Base-by-base conservation (phyloP, 2,888 invertebrate species). In the Cremastinae sp. region DNA sequence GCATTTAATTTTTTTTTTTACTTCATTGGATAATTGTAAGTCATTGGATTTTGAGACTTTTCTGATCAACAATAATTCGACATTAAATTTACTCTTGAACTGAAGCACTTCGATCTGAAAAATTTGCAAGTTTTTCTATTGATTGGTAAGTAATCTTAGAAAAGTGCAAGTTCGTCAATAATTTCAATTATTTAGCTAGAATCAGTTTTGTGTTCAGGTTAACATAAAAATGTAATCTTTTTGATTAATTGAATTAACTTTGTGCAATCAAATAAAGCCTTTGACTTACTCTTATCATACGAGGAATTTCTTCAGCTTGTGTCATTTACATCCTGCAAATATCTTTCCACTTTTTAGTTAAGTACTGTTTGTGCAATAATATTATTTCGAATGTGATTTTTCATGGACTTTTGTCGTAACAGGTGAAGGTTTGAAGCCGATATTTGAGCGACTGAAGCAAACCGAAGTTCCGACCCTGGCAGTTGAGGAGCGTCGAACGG, bases 401-500 rank as follows among this genome's bases (percentile, higher is more conserved):
- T 64, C 65, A 56, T 76, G 20, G n/a, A 10, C 49, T 58, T 51
- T 70, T 37, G n/a, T 71, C 39, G 51, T 0, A 53, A 56, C 62
- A 83, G 85, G 86, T 43, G 85, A 86, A 69, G 85, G 85, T 53
- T 61, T 77, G 1, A 86, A 82, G 35, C 82, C 85, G n/a, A 85
- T 85, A 74, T 86, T 86, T 68, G 84, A 84, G 39, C 80, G 85
- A 75, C 64, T 86, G 56, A 82, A 82, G 37, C 61, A 61, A n/a
- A 18, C 62, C 20, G 43, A 28, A 12, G 39, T 1, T 5, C 49
- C 65, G 8, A 16, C 16, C n/a, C 41, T 74, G 14, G 82, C 84
- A 71, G 53, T 82, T 3, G 80, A 79, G 16, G 84, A 84, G 51
- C 80, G 45, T 58, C 82, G 82, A 9, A 84, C 80, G 2, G 81